Conservation (phyloP, 2,888 invertebrate species). For the Acrocyrtus sp. region DNA sequence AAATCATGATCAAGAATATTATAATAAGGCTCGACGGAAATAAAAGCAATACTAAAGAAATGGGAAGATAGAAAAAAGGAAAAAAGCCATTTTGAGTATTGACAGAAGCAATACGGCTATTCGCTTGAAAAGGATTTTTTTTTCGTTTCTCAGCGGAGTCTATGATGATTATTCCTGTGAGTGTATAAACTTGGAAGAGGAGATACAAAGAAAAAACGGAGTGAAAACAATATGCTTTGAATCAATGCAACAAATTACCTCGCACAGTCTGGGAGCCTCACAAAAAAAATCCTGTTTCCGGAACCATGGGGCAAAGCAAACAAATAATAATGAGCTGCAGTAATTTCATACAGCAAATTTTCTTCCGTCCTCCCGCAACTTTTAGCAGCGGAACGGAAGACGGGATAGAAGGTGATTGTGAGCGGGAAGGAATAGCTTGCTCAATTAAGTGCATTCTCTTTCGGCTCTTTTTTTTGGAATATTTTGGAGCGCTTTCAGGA, state of each 20-base stretch:
- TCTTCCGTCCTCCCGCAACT: slow-evolving; percentile 40
- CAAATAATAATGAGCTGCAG: slow-evolving; percentile 45
- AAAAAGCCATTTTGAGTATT: too few species aligned
- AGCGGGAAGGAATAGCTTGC: slow-evolving; percentile 9
- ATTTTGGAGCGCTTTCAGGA: too few species aligned
- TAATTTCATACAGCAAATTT: slow-evolving; percentile 48
- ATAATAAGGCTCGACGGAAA: too few species aligned
- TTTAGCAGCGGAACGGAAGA: slow-evolving; percentile 19
- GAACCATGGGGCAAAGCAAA: slow-evolving; percentile 36
- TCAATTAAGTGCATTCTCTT: slow-evolving; percentile 42
- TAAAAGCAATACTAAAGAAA: too few species aligned
- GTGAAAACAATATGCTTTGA: slow-evolving; percentile 42
- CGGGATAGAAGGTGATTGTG: slow-evolving; percentile 17
- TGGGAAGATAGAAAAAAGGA: too few species aligned
- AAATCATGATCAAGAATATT: too few species aligned
- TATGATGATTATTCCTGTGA: too few species aligned
- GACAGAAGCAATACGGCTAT: too few species aligned
- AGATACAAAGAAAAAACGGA: slow-evolving; percentile 2
- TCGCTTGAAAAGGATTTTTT: too few species aligned
- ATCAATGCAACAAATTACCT: slow-evolving; percentile 42
- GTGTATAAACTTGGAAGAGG: too few species aligned
- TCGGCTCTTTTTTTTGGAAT: background rate
- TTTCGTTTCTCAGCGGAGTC: too few species aligned
- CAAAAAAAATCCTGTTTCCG: slow-evolving; percentile 20
- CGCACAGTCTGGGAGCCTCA: background rate